phyloP scores from a whole-genome alignment of 1,140 invertebrate species.

The Tetragnatha versicolor region DNA sequence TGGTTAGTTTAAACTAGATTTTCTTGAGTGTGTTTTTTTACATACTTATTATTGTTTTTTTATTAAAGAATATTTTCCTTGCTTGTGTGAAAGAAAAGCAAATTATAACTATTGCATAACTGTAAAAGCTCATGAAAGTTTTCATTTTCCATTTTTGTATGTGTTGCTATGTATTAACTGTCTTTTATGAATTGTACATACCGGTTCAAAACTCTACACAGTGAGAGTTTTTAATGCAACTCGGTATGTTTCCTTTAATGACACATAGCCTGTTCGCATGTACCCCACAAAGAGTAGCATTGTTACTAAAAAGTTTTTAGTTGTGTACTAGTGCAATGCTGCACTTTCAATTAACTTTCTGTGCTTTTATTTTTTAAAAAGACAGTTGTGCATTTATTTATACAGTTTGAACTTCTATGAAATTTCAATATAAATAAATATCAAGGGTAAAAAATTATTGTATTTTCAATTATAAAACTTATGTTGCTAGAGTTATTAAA shows the following conservation, averaged over 20 bases:
- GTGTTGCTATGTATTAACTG: background rate
- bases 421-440: no score
- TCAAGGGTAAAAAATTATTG: no score
- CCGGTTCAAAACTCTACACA: constrained; percentile 30
- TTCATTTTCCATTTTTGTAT: background rate
- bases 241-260: constrained; percentile 7
- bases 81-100: no score
- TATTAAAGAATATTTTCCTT: background rate
- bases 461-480: no score
- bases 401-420: background rate
- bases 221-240: constrained; percentile 38
- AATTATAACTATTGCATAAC: background rate
- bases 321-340: background rate
- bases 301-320: background rate
- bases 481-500: no score
- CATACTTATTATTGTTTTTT: background rate
- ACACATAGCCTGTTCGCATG: background rate
- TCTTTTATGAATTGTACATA: background rate
- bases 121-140: constrained; percentile 23
- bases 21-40: background rate
- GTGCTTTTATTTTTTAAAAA: background rate
- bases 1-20: background rate
- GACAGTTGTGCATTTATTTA: background rate
- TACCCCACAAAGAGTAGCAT: background rate
- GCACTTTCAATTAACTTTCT: background rate